phyloP scores from a whole-genome alignment of 2,797 vertebrate species.

The Crax fasciolata region DNA sequence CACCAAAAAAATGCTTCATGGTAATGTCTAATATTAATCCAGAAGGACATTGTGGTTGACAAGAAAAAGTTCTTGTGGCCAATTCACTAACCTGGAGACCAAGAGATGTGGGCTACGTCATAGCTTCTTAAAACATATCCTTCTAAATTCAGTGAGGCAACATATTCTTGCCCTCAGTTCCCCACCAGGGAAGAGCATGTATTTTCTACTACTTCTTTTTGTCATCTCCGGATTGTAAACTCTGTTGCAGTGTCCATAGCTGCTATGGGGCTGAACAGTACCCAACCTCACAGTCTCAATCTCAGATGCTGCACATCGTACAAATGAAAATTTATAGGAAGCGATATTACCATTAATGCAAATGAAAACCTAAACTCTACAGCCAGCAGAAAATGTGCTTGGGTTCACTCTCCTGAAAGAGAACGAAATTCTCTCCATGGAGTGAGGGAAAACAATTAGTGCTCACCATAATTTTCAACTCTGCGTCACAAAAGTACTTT shows the following conservation, averaged over 20 bases:
- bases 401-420: background rate
- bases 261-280: background rate
- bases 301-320: background rate
- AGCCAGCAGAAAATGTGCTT: slow-evolving; percentile 18
- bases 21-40: background rate
- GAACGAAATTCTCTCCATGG: background rate
- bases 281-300: background rate
- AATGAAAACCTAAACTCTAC: background rate
- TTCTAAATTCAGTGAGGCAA: background rate
- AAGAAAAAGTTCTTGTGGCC: background rate
- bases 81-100: background rate
- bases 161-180: background rate
- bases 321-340: background rate
- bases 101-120: accelerated
- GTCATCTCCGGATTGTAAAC: background rate
- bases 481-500: slow-evolving; percentile 2
- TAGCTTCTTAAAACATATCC: background rate
- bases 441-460: slow-evolving; percentile 35
- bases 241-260: background rate
- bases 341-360: background rate
- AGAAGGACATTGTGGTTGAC: background rate
- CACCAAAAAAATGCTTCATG: slow-evolving; percentile 2
- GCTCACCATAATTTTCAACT: slow-evolving; percentile 24
- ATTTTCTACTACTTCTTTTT: background rate
- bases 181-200: background rate